Percentiles rank a stretch among this genome's conserved stretches.
phyloP scores from a whole-genome alignment of 2,888 invertebrate genomes.

The Venustoraphidia nigricollis region DNA sequence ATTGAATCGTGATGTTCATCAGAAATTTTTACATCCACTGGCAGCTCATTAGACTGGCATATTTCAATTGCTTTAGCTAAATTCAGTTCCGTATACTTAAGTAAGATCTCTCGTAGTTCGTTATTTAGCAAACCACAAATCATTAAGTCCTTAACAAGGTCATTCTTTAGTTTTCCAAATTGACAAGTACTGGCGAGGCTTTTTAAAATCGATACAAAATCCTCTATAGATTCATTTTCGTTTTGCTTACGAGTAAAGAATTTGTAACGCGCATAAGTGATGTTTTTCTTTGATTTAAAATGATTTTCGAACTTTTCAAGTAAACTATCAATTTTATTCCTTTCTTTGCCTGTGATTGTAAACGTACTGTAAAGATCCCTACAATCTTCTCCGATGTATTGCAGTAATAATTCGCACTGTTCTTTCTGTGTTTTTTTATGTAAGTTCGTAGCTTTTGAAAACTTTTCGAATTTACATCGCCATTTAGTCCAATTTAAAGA shows the following conservation, averaged over 20 bases:
- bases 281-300: constrained; percentile 13
- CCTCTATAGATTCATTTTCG: constrained; percentile 12
- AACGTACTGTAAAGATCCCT: constrained; percentile 14
- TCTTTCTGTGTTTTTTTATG: constrained; percentile 11
- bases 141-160: constrained; percentile 12
- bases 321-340: constrained; percentile 9
- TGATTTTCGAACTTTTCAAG: constrained; percentile 13
- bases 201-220: constrained; percentile 13
- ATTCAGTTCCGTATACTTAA: background rate
- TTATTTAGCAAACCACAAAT: constrained; percentile 12
- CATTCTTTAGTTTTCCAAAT: constrained; percentile 11
- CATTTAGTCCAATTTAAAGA: constrained; percentile 14
- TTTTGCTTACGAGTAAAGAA: constrained; percentile 12
- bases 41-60: no score
- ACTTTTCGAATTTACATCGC: constrained; percentile 11
- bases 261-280: constrained; percentile 11
- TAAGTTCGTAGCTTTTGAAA: constrained; percentile 12
- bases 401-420: constrained; percentile 14
- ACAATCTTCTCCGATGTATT: constrained; percentile 14
- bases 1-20: no score
- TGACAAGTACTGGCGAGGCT: constrained; percentile 13
- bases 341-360: constrained; percentile 9
- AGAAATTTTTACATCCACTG: no score
- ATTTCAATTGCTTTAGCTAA: no score
- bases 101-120: constrained; percentile 11